Evolutionary conservation across 2,888 invertebrate genomes (phyloP).

Genomic region (Hoplodrina ambigua): DNA sequence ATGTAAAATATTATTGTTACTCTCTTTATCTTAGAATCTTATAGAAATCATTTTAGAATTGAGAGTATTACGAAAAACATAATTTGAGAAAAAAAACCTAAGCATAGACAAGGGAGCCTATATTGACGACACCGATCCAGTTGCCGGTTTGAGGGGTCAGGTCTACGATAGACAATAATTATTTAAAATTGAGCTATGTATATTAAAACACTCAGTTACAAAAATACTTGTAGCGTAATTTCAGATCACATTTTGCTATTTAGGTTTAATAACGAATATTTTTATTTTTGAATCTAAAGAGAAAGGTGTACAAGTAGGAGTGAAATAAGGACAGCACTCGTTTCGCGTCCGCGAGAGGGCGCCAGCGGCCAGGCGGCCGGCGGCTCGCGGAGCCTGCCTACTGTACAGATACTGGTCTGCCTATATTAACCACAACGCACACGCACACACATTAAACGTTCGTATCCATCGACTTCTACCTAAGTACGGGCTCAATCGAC

Average conservation of each 20-base stretch:
- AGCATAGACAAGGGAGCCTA: constrained; percentile 46
- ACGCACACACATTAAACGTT: constrained; percentile 5
- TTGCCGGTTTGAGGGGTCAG: constrained; percentile 52
- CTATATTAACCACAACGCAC: constrained; percentile 1
- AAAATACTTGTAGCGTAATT: constrained; percentile 89
- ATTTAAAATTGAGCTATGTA: constrained; percentile 87
- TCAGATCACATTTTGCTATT: constrained; percentile 88
- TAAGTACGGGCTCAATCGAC: neutral
- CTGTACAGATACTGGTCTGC: constrained; percentile 12
- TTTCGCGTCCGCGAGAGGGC: constrained; percentile 35
- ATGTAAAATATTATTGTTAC: constrained; percentile 69
- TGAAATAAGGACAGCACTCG: constrained; percentile 62
- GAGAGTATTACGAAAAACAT: constrained; percentile 58
- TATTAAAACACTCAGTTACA: constrained; percentile 87
- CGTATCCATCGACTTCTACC: constrained; percentile 3
- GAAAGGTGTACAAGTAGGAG: constrained; percentile 54
- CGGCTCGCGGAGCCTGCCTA: neutral
- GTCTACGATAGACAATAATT: constrained; percentile 69
- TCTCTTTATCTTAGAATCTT: constrained; percentile 59
- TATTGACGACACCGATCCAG: constrained; percentile 55
- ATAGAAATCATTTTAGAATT: constrained; percentile 55
- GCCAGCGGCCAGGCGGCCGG: constrained; percentile 1
- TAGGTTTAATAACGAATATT: constrained; percentile 69
- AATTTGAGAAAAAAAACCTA: constrained; percentile 57
- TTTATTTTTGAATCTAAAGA: constrained; percentile 67